These are phyloP conservation scores for Eupithecia abbreviata DNA, from an alignment of 2,888 invertebrate species.

Conservation along the genomic window DNA sequence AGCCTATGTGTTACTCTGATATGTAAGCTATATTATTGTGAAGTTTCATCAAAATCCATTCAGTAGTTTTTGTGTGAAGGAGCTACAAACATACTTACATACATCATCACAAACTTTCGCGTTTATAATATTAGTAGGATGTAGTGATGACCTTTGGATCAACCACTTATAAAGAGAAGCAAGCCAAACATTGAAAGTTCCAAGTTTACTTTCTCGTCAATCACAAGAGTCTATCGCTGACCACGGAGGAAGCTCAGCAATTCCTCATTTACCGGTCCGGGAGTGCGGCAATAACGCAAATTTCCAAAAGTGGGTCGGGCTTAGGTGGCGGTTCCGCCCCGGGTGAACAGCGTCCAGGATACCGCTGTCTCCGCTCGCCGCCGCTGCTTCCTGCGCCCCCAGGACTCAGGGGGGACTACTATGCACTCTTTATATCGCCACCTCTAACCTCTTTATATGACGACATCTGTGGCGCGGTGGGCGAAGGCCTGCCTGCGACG, in stretches of 20 bases:
- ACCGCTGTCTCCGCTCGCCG: conserved; percentile 77
- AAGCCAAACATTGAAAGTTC: not conserved
- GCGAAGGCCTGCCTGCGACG: too few relatives aligned
- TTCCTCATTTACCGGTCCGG: conserved; percentile 50
- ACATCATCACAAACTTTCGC: too few relatives aligned
- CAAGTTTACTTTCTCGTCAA: conserved; percentile 21
- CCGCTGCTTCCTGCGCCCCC: conserved; percentile 68
- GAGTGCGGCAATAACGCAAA: conserved; percentile 52
- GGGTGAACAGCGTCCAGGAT: conserved; percentile 56
- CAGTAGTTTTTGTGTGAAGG: too few relatives aligned
- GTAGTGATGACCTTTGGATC: not conserved
- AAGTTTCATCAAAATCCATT: too few relatives aligned
- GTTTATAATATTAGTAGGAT: too few relatives aligned
- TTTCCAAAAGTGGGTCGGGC: conserved; percentile 54
- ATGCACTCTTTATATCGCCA: conserved; percentile 67
- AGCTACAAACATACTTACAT: too few relatives aligned
- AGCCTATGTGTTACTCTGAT: too few relatives aligned
- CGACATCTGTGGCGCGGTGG: too few relatives aligned
- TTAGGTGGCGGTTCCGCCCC: conserved; percentile 27
- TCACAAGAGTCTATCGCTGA: conserved; percentile 20
- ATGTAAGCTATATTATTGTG: too few relatives aligned
- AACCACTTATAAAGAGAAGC: not conserved
- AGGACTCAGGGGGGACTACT: conserved; percentile 52
- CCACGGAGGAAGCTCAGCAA: conserved; percentile 47
- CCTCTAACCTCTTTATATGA: conserved; percentile 60